Evolutionary conservation across 2,113 vertebrate genomes (phyloP).

Genomic region (Corythaeola cristata): DNA sequence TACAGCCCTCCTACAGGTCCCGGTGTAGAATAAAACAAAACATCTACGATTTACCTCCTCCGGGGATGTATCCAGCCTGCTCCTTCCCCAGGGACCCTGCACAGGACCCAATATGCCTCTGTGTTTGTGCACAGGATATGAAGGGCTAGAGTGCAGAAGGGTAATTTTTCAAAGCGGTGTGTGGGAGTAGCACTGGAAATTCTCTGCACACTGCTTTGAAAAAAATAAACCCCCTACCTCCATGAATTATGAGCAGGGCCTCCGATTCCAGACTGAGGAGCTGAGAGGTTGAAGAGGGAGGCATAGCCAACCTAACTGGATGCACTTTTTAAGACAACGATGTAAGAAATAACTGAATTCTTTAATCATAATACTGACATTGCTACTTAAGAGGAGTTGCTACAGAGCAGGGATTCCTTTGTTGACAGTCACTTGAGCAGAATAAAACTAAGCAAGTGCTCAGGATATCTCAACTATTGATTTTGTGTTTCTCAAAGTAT

Average conservation of each 20-base stretch:
- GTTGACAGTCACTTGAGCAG: constrained; percentile 1
- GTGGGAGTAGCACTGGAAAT: constrained; percentile 40
- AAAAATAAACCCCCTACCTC: constrained; percentile 6
- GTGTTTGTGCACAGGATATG: constrained; percentile 51
- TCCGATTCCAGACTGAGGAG: not conserved
- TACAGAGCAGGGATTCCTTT: not conserved
- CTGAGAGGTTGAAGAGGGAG: not conserved
- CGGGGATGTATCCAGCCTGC: constrained; percentile 32
- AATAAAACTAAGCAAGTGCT: not conserved
- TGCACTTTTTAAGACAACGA: not conserved
- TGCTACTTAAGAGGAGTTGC: not conserved
- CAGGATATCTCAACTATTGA: constrained; percentile 4
- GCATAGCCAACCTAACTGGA: not conserved
- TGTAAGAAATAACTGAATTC: not conserved
- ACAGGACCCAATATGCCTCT: constrained; percentile 15
- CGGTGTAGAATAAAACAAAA: constrained; percentile 32
- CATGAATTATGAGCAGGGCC: constrained; percentile 27
- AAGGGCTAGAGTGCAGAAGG: constrained; percentile 42
- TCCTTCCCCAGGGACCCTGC: not conserved
- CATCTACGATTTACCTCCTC: constrained; percentile 14
- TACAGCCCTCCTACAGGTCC: not conserved
- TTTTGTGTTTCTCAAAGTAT: constrained; percentile 20
- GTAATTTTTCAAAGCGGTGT: constrained; percentile 30
- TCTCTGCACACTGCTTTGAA: constrained; percentile 32
- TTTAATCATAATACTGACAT: not conserved